These are phyloP conservation scores for Neopelma chrysocephalum DNA, from an alignment of 2,797 vertebrate genomes.

Conservation along the genomic window DNA sequence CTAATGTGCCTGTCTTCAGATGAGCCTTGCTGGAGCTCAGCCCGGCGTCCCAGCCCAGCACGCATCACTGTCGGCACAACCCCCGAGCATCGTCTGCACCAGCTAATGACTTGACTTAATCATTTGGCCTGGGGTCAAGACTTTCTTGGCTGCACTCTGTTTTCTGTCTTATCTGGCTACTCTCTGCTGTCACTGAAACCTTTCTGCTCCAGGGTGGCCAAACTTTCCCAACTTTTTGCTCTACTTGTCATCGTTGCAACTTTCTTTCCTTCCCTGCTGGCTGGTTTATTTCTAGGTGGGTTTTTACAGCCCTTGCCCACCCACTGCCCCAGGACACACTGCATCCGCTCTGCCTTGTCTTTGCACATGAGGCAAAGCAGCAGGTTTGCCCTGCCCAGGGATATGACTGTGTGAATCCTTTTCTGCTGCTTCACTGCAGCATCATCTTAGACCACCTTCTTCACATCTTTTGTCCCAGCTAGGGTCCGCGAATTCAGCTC, in stretches of 20 bases:
- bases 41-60: background rate
- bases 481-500: accelerated
- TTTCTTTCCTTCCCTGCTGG: background rate
- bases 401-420: background rate
- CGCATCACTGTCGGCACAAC: accelerated
- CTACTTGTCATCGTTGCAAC: background rate
- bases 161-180: background rate
- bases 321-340: accelerated
- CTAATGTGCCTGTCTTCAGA: accelerated
- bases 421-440: background rate
- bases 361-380: accelerated
- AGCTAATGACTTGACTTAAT: background rate
- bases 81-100: accelerated
- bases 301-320: background rate
- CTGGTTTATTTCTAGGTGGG: background rate
- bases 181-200: background rate
- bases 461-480: background rate
- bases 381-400: background rate
- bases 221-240: background rate
- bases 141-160: background rate
- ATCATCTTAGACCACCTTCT: accelerated
- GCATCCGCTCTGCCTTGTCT: too few relatives aligned
- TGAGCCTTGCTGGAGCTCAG: background rate
- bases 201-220: background rate
- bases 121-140: background rate